phyloP scores from a whole-genome alignment of 1,140 invertebrate species.

The Platyura marginata region DNA sequence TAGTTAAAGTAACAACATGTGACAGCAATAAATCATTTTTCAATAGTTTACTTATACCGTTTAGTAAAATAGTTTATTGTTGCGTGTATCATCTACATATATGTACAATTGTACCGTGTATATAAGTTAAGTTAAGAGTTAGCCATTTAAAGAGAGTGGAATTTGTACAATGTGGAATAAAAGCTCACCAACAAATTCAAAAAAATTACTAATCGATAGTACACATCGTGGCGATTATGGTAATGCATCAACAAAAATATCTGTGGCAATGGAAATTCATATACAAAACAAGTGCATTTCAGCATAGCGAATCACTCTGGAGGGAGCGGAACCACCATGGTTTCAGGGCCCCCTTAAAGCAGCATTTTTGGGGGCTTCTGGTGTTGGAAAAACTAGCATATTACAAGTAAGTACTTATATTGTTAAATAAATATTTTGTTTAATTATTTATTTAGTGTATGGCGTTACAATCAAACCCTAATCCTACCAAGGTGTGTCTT shows the following conservation, averaged over 20 bases:
- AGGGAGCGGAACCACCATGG: slow-evolving; percentile 21
- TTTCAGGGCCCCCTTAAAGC: slow-evolving; percentile 52
- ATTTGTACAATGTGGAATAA: slow-evolving; percentile 5
- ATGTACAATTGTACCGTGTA: no score
- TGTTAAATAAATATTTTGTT: background rate
- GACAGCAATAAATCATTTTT: no score
- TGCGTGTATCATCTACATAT: no score
- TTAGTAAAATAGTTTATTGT: no score
- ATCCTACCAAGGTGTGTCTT: no score
- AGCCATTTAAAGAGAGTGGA: no score
- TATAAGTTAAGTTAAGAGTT: no score
- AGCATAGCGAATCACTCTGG: slow-evolving; percentile 27
- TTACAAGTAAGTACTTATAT: slow-evolving; percentile 39
- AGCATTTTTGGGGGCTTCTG: slow-evolving; percentile 54
- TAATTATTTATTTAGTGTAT: slow-evolving; percentile 3
- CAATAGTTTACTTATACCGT: no score
- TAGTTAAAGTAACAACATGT: no score
- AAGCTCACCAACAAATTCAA: slow-evolving; percentile 24
- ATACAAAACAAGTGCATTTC: slow-evolving; percentile 25
- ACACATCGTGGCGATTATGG: slow-evolving; percentile 24
- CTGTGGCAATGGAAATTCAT: slow-evolving; percentile 25
- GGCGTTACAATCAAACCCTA: slow-evolving; percentile 15
- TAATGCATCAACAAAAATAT: slow-evolving; percentile 22
- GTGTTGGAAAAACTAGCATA: slow-evolving; percentile 64
- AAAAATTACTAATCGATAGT: slow-evolving; percentile 22